Conservation (phyloP, 2,888 invertebrate species). For the Pandemis heparana region DNA sequence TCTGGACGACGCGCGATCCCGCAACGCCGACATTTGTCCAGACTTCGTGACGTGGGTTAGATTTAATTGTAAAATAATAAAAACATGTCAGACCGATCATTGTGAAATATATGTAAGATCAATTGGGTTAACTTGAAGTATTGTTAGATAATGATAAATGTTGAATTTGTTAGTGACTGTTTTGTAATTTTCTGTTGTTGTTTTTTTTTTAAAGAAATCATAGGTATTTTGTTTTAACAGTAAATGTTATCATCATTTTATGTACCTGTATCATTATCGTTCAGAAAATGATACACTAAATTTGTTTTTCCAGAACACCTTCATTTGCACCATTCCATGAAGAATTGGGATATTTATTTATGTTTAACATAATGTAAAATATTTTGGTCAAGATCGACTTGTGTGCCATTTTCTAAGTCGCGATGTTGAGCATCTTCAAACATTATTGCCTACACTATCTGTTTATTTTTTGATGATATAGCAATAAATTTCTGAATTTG, state of each 20-base stretch:
- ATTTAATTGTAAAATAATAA: conserved; percentile 35
- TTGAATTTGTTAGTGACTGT: conserved; percentile 71
- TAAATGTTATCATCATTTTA: conserved; percentile 37
- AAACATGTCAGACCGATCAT: conserved; percentile 39
- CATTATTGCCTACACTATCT: background rate
- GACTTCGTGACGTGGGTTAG: conserved; percentile 37
- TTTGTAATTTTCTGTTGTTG: conserved; percentile 75
- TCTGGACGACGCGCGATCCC: conserved; percentile 16
- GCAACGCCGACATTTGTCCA: conserved; percentile 31
- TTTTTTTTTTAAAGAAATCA: conserved; percentile 65
- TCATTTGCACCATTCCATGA: conserved; percentile 61
- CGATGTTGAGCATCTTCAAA: conserved; percentile 41
- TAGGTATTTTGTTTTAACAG: conserved; percentile 45
- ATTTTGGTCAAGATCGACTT: conserved; percentile 55
- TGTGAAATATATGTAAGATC: conserved; percentile 48
- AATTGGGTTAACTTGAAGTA: conserved; percentile 66
- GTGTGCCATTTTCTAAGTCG: conserved; percentile 64
- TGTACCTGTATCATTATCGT: conserved; percentile 19
- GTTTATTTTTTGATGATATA: background rate
- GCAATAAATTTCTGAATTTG: background rate
- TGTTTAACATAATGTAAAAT: conserved; percentile 45
- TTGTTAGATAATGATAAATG: conserved; percentile 72
- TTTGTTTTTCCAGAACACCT: conserved; percentile 9
- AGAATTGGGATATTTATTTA: conserved; percentile 44
- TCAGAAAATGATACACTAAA: conserved; percentile 6